Evolutionary conservation across 1,140 invertebrate genomes (phyloP).

Genomic region (Zaprionus ornatus): DNA sequence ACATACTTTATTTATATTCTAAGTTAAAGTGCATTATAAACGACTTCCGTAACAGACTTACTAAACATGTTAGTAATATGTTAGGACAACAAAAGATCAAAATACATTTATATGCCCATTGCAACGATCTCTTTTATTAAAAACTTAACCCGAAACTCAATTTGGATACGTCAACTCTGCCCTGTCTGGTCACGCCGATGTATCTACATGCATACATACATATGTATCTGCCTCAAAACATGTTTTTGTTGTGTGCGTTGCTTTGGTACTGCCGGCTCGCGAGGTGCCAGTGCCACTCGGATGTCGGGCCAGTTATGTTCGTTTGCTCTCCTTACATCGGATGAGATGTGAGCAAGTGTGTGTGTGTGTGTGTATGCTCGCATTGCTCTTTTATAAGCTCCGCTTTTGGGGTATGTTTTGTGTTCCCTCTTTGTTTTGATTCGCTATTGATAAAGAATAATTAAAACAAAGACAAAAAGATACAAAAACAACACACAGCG

Average conservation of each 20-base stretch:
- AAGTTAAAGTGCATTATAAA: slow-evolving; percentile 29
- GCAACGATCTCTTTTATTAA: slow-evolving; percentile 10
- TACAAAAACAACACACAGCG: slow-evolving; percentile 20
- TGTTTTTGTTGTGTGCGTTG: slow-evolving; percentile 33
- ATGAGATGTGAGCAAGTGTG: background rate
- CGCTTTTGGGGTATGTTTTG: slow-evolving; percentile 57
- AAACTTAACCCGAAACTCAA: slow-evolving; percentile 1
- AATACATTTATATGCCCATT: slow-evolving; percentile 34
- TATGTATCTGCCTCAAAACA: slow-evolving; percentile 16
- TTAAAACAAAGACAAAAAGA: slow-evolving; percentile 22
- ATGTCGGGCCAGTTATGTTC: slow-evolving; percentile 32
- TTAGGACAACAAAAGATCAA: slow-evolving; percentile 36
- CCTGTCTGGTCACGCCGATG: background rate
- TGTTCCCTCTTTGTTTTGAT: slow-evolving; percentile 65
- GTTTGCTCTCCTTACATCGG: slow-evolving; percentile 15
- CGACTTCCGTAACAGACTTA: slow-evolving; percentile 2
- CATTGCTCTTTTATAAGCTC: slow-evolving; percentile 52
- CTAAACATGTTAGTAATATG: slow-evolving; percentile 32
- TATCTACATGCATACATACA: background rate
- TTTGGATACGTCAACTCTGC: background rate
- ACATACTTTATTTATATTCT: slow-evolving; percentile 24
- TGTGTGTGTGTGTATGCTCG: slow-evolving; percentile 3
- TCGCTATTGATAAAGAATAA: slow-evolving; percentile 55
- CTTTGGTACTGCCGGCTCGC: slow-evolving; percentile 30
- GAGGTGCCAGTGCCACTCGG: slow-evolving; percentile 32